Base-by-base conservation (phyloP, 1,140 invertebrate genomes). In the Saxidomus purpurata region DNA sequence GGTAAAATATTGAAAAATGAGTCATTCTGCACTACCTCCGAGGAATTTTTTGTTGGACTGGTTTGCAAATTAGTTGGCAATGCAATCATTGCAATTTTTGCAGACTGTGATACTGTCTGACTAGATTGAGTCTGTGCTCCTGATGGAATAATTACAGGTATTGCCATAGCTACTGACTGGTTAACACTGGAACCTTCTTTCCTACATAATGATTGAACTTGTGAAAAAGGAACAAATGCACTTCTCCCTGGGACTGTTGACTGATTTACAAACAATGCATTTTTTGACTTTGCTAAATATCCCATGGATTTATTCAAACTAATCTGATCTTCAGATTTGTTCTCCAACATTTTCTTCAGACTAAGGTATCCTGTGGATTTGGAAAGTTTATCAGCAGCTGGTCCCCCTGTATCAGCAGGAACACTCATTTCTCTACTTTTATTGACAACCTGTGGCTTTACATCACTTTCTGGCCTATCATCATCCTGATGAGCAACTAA, bases 221-320 rank as follows among this genome's bases (percentile, higher is more conserved):
- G 85, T 0, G 90, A 90, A 85, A 90, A 90, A 0, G 90, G 90
- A 67, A 90, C 90, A 84, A 90, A 90, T n/a, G 90, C 90, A 80
- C 90, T 90, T 55, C 74, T 83, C 1, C 77, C 71, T 19, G 80
- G 59, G 13, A 76, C 55, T 9, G 52, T 81, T 36, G 55, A 80
- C 55, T 88, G 86, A 38, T 81, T 88, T n/a, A 81, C 86, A 88
- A 88, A 88, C 40, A 88, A 81, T 28, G 55, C 52, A 67, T 40
- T 88, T 55, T 88, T 88, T 8, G 55, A 81, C 22, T 76, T 77
- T 38, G 52, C 85, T 55, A 79, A 43, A 67, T 77, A 76, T 19
- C 85, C 85, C 74, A 87, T 63, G 11, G 85, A 87, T 71, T 88
- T 88, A 36, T 88, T 88, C 59, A 88, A 47, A 49, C 49, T 28